A percentile compares a stretch with the other conserved stretches of the same genome.
These are phyloP conservation scores for Hesperophylax magnus DNA, from an alignment of 1,140 invertebrate genomes.

Conservation along the genomic window DNA sequence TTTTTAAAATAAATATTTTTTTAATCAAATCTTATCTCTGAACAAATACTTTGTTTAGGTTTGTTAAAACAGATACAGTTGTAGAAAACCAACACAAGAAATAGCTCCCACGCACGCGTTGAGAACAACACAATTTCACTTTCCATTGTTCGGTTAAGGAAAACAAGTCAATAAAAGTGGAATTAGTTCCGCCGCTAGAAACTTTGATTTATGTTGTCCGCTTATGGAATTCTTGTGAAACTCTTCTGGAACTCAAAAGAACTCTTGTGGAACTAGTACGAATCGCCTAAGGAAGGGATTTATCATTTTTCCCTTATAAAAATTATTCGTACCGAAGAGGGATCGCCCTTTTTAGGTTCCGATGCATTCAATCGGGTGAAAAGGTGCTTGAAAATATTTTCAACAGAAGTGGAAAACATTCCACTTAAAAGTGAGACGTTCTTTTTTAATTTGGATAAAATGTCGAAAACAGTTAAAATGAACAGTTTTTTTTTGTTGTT, in stretches of 20 bases:
- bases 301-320: conserved; percentile 27
- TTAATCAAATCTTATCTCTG: no score
- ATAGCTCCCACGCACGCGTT: background rate
- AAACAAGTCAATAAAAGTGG: conserved; percentile 51
- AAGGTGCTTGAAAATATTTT: background rate
- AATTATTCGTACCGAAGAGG: conserved; percentile 31
- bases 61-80: no score
- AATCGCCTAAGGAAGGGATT: conserved; percentile 9
- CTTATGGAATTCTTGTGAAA: background rate
- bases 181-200: conserved; percentile 47
- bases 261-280: background rate
- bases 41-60: no score
- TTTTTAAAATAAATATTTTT: no score
- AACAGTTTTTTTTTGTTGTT: no score
- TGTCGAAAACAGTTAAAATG: no score
- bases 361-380: conserved; percentile 32
- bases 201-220: conserved; percentile 46
- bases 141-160: conserved; percentile 46
- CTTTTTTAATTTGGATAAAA: no score
- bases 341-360: conserved; percentile 31
- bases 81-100: background rate
- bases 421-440: no score
- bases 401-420: background rate
- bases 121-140: conserved; percentile 6
- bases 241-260: background rate